These are phyloP conservation scores for Rafetus swinhoei DNA, from an alignment of 2,113 vertebrate species.

Conservation along the genomic window DNA sequence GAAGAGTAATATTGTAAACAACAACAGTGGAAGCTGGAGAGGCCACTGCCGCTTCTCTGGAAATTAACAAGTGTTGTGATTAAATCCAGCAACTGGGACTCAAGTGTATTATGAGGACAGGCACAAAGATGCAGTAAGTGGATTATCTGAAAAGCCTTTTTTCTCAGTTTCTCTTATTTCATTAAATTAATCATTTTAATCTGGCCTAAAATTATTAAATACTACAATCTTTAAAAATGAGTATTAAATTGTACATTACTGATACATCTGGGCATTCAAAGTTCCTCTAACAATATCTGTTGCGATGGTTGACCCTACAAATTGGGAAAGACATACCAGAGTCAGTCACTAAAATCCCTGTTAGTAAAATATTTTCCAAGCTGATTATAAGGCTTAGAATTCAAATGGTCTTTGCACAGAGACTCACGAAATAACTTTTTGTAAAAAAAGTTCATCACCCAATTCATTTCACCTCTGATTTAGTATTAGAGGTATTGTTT, in stretches of 20 bases:
- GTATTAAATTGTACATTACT: not conserved
- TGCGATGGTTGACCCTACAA: constrained; percentile 51
- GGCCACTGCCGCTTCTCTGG: not conserved
- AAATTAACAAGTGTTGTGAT: constrained; percentile 22
- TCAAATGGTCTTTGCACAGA: constrained; percentile 56
- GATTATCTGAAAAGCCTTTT: constrained; percentile 55
- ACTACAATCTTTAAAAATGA: not conserved
- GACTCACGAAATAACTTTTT: constrained; percentile 64
- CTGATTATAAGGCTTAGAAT: constrained; percentile 63
- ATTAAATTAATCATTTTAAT: constrained; percentile 33
- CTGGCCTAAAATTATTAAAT: not conserved
- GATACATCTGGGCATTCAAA: not conserved
- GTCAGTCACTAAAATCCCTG: constrained; percentile 56
- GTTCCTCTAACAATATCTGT: not conserved
- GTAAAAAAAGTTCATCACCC: constrained; percentile 27
- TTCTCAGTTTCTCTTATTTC: not conserved
- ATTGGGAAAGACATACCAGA: constrained; percentile 21
- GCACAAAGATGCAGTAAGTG: constrained; percentile 57
- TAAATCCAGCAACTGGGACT: constrained; percentile 58
- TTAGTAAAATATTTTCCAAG: constrained; percentile 67
- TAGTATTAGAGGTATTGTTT: constrained; percentile 42
- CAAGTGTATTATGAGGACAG: constrained; percentile 44
- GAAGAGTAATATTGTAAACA: not conserved
- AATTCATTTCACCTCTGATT: constrained; percentile 57
- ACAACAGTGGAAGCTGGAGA: not conserved